These are phyloP conservation scores for Echinarachnius parma DNA, from an alignment of 53 echinoderm and acorn worm species.

Conservation along the genomic window DNA sequence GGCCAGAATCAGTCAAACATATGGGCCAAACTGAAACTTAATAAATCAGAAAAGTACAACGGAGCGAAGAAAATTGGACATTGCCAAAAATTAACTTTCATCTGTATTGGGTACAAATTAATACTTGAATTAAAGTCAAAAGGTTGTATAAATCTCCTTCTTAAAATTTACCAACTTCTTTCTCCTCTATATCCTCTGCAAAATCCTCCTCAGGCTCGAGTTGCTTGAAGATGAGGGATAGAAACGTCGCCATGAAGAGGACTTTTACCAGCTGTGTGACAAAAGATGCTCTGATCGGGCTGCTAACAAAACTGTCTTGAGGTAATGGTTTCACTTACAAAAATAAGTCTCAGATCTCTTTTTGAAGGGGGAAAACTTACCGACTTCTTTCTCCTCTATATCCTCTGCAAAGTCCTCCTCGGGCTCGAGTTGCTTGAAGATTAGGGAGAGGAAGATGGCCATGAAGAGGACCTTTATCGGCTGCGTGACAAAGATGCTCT, in stretches of 20 bases:
- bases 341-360: too few species aligned
- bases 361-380: constrained; percentile 41
- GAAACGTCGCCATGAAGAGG: constrained; percentile 71
- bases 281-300: constrained; percentile 86
- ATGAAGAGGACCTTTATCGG: constrained; percentile 80
- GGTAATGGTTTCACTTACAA: too few species aligned
- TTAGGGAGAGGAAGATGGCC: constrained; percentile 75
- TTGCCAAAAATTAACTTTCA: too few species aligned
- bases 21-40: too few species aligned
- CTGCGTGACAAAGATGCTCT: constrained; percentile 85
- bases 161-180: constrained; percentile 51
- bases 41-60: too few species aligned
- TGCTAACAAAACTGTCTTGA: too few species aligned
- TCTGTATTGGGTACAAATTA: too few species aligned
- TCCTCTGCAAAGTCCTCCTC: constrained; percentile 74
- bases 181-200: constrained; percentile 65
- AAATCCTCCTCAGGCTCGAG: constrained; percentile 77
- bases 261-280: constrained; percentile 85
- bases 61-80: too few species aligned
- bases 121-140: too few species aligned
- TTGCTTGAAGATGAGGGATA: constrained; percentile 72
- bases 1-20: too few species aligned
- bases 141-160: too few species aligned
- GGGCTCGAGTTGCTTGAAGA: constrained; percentile 68
- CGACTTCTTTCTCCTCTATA: constrained; percentile 63